Percentiles rank a stretch among this genome's conserved stretches.
phyloP scores from a whole-genome alignment of 2,888 invertebrate genomes.

The Phortica okadai region DNA sequence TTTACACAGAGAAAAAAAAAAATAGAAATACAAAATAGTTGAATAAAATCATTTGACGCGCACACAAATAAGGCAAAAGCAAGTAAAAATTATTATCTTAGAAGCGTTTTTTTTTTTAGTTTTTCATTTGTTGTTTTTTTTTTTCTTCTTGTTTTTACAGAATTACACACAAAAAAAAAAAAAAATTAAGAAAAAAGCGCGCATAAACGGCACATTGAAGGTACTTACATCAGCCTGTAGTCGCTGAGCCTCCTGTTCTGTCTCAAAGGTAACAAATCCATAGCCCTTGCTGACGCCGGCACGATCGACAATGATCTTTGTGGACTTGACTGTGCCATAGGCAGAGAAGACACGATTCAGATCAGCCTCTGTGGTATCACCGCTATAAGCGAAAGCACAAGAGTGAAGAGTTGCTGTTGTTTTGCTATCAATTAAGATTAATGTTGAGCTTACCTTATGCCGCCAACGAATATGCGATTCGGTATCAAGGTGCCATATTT shows the following conservation, averaged over 20 bases:
- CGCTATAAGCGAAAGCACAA: constrained; percentile 65
- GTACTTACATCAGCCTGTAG: constrained; percentile 82
- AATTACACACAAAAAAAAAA: constrained; percentile 34
- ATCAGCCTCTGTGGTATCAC: constrained; percentile 94
- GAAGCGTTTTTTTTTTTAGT: neutral
- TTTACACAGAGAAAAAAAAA: constrained; percentile 1
- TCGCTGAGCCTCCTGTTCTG: constrained; percentile 89
- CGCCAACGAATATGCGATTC: constrained; percentile 97
- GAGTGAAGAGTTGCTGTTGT: neutral
- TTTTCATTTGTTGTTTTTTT: neutral
- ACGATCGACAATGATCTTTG: constrained; percentile 95
- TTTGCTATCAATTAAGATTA: neutral
- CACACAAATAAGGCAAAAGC: constrained; percentile 10
- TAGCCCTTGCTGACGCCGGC: constrained; percentile 92
- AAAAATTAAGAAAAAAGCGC: constrained; percentile 41
- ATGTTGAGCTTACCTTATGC: constrained; percentile 82
- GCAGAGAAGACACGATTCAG: constrained; percentile 93
- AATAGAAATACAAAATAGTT: neutral
- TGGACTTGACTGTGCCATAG: constrained; percentile 92
- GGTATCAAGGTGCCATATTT: constrained; percentile 91
- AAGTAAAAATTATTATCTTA: constrained; percentile 1
- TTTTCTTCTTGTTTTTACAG: neutral
- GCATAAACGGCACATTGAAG: constrained; percentile 19
- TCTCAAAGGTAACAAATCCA: constrained; percentile 90
- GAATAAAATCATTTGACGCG: neutral